Evolutionary conservation across 2,113 vertebrate species (phyloP), one percentile per base, ranked within the genome.

Genomic region (cat (Felis catus)): DNA sequence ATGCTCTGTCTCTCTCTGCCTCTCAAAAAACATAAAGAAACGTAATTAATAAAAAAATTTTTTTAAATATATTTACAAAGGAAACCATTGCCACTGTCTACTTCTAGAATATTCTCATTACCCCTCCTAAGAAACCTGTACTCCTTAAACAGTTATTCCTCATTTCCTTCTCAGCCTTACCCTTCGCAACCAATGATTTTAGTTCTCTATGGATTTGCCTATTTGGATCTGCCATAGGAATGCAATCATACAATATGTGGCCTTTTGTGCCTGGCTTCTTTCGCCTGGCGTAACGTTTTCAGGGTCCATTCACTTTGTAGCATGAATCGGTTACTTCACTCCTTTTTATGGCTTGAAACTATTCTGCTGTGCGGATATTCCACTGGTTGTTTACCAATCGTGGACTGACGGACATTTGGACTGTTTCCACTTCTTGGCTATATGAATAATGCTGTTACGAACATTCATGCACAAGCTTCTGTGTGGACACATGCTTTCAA

Each of bases 401-500:
- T 84, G 45, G 85, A 58, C 1, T 89, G 58, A 73, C 31, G 15
- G 55, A 65, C 29, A 61, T 76, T 74, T 73, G 71, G 83, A 48
- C 25, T 45, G 87, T 55, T 70, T 79, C 45, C 18, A 81, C 25
- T 65, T 89, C 89, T 76, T 68, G 78, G 31, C 36, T 84, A 8
- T 65, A 70, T 36, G 51, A 90, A 76, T n/a, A 63, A 81, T 29
- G 65, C 41, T 53, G 55, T 73, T 90, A 48, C 31, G 19, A 61
- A 84, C 41, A 94, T 78, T 91, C 58, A 88, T 8, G 13, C 71
- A 33, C 6, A 51, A 51, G 15, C 41, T 93, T 96, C 73, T 95
- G 18, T 82, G 63, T 65, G 41, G 51, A 91, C 41, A 96, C 9
- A 29, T 41, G 63, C 53, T 97, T 97, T 95, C n/a, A 87, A 58